Percentiles rank a stretch among this genome's conserved stretches.
phyloP scores from a whole-genome alignment of 2,797 vertebrate genomes.

The Anabacerthia variegaticeps region DNA sequence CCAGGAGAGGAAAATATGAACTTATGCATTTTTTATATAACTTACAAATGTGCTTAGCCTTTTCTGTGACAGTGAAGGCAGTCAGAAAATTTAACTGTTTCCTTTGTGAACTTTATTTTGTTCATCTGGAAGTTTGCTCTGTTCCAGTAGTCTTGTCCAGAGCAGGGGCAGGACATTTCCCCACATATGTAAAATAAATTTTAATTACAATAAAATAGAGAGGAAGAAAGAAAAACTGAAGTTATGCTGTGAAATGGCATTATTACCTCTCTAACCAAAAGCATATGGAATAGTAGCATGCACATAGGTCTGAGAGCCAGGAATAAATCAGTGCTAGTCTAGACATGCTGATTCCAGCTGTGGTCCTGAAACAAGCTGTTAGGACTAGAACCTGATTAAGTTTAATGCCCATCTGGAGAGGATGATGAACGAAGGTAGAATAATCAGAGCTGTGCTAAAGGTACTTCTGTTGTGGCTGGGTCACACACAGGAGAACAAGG shows the following conservation, averaged over 20 bases:
- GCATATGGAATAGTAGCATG: conserved; percentile 50
- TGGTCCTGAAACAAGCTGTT: conserved; percentile 35
- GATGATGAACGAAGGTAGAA: not conserved
- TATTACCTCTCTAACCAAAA: conserved; percentile 43
- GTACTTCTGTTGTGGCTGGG: not conserved
- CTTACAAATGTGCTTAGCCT: conserved; percentile 44
- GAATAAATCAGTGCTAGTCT: conserved; percentile 53
- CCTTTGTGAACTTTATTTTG: conserved; percentile 47
- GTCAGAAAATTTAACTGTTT: conserved; percentile 55
- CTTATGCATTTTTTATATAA: conserved; percentile 31
- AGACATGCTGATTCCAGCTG: conserved; percentile 56
- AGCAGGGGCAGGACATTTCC: not conserved
- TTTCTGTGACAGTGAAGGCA: conserved; percentile 22
- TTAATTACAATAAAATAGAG: conserved; percentile 5
- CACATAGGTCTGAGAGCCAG: conserved; percentile 16
- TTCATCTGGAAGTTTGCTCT: not conserved
- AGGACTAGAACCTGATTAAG: not conserved
- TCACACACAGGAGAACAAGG: not conserved
- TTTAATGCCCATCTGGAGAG: not conserved
- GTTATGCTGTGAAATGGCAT: conserved; percentile 22
- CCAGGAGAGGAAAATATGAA: conserved; percentile 66
- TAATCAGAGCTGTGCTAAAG: not conserved
- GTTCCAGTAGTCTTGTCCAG: not conserved
- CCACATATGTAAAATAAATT: not conserved
- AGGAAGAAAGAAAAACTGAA: not conserved